These are phyloP conservation scores for Fulica atra DNA, from an alignment of 2,113 vertebrate species.

Conservation along the genomic window DNA sequence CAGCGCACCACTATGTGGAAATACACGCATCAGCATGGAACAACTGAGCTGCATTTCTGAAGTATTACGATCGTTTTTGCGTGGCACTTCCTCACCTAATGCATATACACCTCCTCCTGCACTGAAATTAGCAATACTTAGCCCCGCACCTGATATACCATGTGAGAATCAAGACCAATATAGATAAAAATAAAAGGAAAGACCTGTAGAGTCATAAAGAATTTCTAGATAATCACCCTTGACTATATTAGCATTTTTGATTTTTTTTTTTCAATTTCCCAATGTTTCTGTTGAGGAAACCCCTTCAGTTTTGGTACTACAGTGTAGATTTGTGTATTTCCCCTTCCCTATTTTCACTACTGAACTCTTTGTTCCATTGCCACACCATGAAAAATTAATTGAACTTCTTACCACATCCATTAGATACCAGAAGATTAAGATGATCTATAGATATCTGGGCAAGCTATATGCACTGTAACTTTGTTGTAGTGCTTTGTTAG, in stretches of 20 bases:
- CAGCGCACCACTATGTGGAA: background rate
- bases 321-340: background rate
- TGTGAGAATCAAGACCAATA: background rate
- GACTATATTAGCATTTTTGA: background rate
- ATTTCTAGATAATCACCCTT: background rate
- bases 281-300: background rate
- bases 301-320: background rate
- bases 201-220: background rate
- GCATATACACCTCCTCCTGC: background rate
- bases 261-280: background rate
- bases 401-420: background rate
- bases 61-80: background rate
- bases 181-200: background rate
- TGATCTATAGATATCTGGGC: background rate
- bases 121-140: background rate
- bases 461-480: background rate
- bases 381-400: background rate
- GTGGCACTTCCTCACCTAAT: background rate
- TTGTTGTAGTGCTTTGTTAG: background rate
- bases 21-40: background rate
- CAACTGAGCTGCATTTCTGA: background rate
- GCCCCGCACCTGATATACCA: background rate
- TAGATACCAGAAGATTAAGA: background rate
- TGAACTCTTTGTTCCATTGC: background rate
- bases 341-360: background rate